Evolutionary conservation across 1,140 invertebrate genomes (phyloP).

Genomic region (Cryptotermes secundus): DNA sequence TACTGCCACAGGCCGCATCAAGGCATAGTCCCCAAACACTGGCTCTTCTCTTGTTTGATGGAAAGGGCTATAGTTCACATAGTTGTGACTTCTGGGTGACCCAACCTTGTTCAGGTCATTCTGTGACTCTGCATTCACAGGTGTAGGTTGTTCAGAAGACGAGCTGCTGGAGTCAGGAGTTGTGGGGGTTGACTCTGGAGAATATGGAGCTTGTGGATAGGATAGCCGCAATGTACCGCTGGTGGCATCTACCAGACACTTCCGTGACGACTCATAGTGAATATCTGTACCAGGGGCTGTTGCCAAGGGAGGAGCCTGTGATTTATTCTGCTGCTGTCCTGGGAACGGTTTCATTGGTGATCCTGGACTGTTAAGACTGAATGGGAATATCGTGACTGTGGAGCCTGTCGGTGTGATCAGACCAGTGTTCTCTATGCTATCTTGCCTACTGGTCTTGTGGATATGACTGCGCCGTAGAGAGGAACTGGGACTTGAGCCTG

Average conservation of each 20-base stretch:
- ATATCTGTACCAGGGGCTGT: background rate
- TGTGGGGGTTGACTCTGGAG: conserved; percentile 29
- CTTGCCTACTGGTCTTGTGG: conserved; percentile 41
- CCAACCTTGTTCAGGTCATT: conserved; percentile 24
- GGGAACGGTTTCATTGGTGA: conserved; percentile 54
- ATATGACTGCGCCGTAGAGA: conserved; percentile 44
- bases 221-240: conserved; percentile 42
- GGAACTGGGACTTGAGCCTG: conserved; percentile 43
- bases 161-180: conserved; percentile 35
- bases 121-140: conserved; percentile 25
- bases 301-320: background rate
- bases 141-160: conserved; percentile 33
- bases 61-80: conserved; percentile 44
- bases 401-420: conserved; percentile 56
- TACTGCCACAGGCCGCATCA: conserved; percentile 43
- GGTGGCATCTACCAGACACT: conserved; percentile 45
- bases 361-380: conserved; percentile 59
- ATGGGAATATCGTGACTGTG: conserved; percentile 57
- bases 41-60: background rate
- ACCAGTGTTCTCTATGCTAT: conserved; percentile 49
- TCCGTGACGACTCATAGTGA: conserved; percentile 38
- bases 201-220: conserved; percentile 23
- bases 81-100: conserved; percentile 36
- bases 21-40: conserved; percentile 44
- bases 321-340: conserved; percentile 8